Conservation (phyloP, 2,113 vertebrate species). For the Ammospiza nelsoni region DNA sequence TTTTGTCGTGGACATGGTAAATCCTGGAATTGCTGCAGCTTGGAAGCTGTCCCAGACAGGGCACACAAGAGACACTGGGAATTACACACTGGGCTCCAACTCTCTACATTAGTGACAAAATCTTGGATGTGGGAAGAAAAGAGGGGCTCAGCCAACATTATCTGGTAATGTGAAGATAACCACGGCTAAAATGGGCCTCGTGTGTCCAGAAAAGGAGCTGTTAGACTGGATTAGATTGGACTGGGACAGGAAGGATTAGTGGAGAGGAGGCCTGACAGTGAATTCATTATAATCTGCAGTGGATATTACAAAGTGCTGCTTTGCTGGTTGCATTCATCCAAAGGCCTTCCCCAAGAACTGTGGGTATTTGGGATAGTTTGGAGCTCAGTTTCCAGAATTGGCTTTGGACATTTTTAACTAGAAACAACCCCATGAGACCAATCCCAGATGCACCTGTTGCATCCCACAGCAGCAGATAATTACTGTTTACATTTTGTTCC, state of each 20-base stretch:
- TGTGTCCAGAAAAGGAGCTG: not conserved
- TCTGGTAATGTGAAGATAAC: not conserved
- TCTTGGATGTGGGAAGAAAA: not conserved
- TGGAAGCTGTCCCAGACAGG: not conserved
- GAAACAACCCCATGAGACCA: too few species aligned
- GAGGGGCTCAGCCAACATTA: not conserved
- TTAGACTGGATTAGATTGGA: not conserved
- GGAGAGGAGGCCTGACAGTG: not conserved
- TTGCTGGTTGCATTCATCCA: not conserved
- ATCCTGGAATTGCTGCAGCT: not conserved
- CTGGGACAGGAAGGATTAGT: not conserved
- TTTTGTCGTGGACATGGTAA: not conserved
- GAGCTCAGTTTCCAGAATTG: not conserved
- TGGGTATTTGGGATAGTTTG: not conserved
- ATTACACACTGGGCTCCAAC: not conserved
- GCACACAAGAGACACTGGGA: not conserved
- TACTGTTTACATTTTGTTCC: too few species aligned
- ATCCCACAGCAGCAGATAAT: too few species aligned
- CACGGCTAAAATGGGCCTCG: not conserved
- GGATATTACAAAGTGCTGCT: not conserved
- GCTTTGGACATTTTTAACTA: not conserved
- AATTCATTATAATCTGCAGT: not conserved
- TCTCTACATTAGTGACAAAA: not conserved
- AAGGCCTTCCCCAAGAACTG: fast-evolving
- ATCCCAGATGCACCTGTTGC: too few species aligned